phyloP scores from a whole-genome alignment of 1,140 invertebrate genomes.

The Diorhabda sublineata region DNA sequence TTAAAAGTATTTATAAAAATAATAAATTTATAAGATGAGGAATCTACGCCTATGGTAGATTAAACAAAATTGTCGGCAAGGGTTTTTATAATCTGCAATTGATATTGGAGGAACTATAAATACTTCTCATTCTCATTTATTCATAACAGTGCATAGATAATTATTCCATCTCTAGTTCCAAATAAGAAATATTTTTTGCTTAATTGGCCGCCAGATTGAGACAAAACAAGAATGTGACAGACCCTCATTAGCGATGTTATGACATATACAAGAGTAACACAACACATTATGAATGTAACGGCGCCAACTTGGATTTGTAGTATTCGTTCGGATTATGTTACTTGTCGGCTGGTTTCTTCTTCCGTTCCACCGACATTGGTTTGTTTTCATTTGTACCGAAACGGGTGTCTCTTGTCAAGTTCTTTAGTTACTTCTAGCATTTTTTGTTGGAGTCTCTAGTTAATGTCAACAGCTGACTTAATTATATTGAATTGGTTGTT shows the following conservation, averaged over 20 bases:
- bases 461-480: too few relatives aligned
- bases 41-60: too few relatives aligned
- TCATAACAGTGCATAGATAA: too few relatives aligned
- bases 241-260: conserved; percentile 23
- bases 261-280: conserved; percentile 19
- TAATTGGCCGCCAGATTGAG: conserved; percentile 18
- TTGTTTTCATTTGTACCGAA: conserved; percentile 4
- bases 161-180: neutral
- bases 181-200: neutral
- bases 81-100: too few relatives aligned
- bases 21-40: too few relatives aligned
- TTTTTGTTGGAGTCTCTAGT: neutral
- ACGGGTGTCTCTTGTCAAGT: neutral
- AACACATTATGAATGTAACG: conserved; percentile 12
- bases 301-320: conserved; percentile 14
- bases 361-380: neutral
- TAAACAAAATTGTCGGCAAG: too few relatives aligned
- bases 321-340: neutral
- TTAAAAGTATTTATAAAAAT: too few relatives aligned
- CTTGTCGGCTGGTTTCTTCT: neutral
- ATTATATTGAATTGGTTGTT: too few relatives aligned
- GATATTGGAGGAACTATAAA: too few relatives aligned
- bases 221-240: conserved; percentile 15
- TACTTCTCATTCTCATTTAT: too few relatives aligned
- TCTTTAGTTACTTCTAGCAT: neutral